Conservation (phyloP, 2,113 vertebrate species). For the Notothenia rossii region DNA sequence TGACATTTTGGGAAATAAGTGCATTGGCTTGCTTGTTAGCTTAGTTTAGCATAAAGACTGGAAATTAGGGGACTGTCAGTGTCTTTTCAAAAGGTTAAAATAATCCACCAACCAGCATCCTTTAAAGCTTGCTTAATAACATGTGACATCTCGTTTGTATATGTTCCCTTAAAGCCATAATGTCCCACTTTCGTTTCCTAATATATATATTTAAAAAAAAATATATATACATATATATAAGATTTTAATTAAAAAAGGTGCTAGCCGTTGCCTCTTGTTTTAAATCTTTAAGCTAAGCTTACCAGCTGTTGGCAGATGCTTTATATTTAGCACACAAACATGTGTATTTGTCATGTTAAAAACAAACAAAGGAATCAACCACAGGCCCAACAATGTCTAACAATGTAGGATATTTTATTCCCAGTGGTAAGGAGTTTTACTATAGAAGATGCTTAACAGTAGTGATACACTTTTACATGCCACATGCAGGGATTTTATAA, state of each 20-base stretch:
- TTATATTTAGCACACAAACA: background rate
- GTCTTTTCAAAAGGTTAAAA: background rate
- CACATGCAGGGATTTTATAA: conserved; percentile 70
- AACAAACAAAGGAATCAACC: conserved; percentile 14
- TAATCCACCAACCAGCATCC: background rate
- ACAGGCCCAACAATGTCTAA: background rate
- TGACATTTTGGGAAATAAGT: background rate
- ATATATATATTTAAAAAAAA: too few relatives aligned
- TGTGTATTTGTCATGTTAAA: background rate
- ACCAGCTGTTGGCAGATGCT: background rate
- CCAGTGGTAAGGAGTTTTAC: conserved; percentile 2
- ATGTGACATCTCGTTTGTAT: background rate
- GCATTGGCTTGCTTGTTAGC: background rate
- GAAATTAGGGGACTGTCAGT: background rate
- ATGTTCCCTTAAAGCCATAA: background rate
- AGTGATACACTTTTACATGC: conserved; percentile 50
- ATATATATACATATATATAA: too few relatives aligned
- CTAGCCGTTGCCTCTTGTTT: background rate
- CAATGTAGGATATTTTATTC: background rate
- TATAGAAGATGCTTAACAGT: background rate
- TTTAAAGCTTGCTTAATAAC: background rate
- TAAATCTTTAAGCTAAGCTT: background rate
- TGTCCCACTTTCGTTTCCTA: background rate
- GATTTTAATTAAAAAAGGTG: too few relatives aligned
- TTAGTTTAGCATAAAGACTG: background rate